These are phyloP conservation scores for Stenichneumon culpator DNA, from an alignment of 2,888 invertebrate species.

Conservation along the genomic window DNA sequence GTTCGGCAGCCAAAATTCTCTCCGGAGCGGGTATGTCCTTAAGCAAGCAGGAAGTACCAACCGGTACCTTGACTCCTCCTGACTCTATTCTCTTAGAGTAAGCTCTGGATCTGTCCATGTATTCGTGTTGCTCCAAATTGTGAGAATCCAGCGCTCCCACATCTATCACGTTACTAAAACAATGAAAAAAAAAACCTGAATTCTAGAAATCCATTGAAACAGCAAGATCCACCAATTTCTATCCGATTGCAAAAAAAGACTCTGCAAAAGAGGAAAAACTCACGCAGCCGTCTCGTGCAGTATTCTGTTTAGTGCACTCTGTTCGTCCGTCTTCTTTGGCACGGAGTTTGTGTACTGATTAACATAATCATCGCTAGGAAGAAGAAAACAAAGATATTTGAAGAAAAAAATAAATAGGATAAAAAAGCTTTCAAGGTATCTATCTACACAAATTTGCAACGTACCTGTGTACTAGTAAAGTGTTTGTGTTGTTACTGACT, in stretches of 20 bases:
- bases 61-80: slow-evolving; percentile 84
- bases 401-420: slow-evolving; percentile 64
- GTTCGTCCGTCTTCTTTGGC: slow-evolving; percentile 94
- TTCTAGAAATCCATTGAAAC: slow-evolving; percentile 38
- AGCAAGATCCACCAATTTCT: slow-evolving; percentile 19
- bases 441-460: neutral
- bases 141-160: slow-evolving; percentile 96
- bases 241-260: slow-evolving; percentile 26
- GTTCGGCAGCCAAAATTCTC: slow-evolving; percentile 88
- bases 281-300: slow-evolving; percentile 96
- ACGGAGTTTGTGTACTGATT: slow-evolving; percentile 88
- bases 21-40: slow-evolving; percentile 92
- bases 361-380: slow-evolving; percentile 88
- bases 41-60: slow-evolving; percentile 86
- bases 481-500: slow-evolving; percentile 90
- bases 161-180: slow-evolving; percentile 95
- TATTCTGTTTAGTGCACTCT: slow-evolving; percentile 95
- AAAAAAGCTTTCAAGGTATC: slow-evolving; percentile 26
- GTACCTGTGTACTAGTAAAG: slow-evolving; percentile 89
- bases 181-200: slow-evolving; percentile 42
- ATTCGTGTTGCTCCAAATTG: slow-evolving; percentile 95
- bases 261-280: slow-evolving; percentile 80
- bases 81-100: slow-evolving; percentile 84
- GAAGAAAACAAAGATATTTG: slow-evolving; percentile 70
- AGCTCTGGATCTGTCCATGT: slow-evolving; percentile 88